Base-by-base conservation (phyloP, 2,797 vertebrate genomes). In the Bradypodion pumilum region DNA sequence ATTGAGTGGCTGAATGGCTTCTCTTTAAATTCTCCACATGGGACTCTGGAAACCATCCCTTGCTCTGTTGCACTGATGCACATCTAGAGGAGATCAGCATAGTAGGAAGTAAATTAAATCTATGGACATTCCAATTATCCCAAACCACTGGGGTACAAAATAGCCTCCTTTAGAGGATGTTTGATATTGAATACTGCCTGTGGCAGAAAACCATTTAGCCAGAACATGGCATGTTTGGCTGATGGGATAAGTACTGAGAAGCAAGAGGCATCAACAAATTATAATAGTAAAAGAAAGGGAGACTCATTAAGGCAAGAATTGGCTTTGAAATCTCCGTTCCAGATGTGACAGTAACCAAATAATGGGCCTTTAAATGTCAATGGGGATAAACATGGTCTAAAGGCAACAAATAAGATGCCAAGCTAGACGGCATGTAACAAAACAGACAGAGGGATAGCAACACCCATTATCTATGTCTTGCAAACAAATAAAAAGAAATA, bases 281-380 rank as follows among this genome's bases (percentile, higher is more conserved):
- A 80, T 79, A 52, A 2, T 5, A 74, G 85, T 52, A 81, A 72
- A 85, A 52, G 90, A 91, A 25, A 87, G 79, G 60, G 88, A 86
- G 87, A 83, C 89, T 90, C 89, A 89, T 89, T 91, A 91, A 90
- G 65, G 60, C 65, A 87, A 84, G 87, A 90, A 89, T 62, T 82
- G 82, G 32, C 68, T 92, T 89, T 84, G 85, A 85, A 83, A 88
- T 63, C 80, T 87, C 83, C 1, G 0, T 81, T 78, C 0, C 19
- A 86, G 65, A 29, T 80, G 85, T 83, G 91, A 91, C 90, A 89
- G 87, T 75, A 75, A 92, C 90, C 82, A 63, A 63, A 79, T 82
- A 89, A 79, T 19, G 40, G 89, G 81, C 82, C 80, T 85, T 90
- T 86, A 90, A 90, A 89, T 86, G 89, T 89, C 91, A 74, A 0